Percentiles rank a stretch among this genome's conserved stretches.
phyloP scores from a whole-genome alignment of 2,888 invertebrate species.

The Microdon myrmicae region DNA sequence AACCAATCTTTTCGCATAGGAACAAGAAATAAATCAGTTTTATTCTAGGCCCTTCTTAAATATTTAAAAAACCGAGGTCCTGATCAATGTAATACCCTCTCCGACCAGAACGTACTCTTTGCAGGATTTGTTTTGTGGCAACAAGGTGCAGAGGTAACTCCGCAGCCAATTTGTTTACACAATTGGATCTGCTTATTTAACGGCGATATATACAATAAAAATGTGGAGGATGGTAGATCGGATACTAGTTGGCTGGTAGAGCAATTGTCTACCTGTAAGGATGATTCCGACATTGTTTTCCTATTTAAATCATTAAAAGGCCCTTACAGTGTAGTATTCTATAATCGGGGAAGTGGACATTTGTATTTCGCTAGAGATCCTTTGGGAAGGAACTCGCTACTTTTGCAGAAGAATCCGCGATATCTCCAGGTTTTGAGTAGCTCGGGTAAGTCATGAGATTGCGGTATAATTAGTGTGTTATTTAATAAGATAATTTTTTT shows the following conservation, averaged over 20 bases:
- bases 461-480: neutral
- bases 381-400: slow-evolving; percentile 85
- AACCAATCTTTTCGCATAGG: too few relatives aligned
- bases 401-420: slow-evolving; percentile 68
- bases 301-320: slow-evolving; percentile 75
- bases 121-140: slow-evolving; percentile 81
- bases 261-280: slow-evolving; percentile 58
- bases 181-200: slow-evolving; percentile 83
- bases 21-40: neutral
- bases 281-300: slow-evolving; percentile 57
- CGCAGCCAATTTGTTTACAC: slow-evolving; percentile 76
- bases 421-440: slow-evolving; percentile 69
- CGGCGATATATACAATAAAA: slow-evolving; percentile 83
- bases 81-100: slow-evolving; percentile 1
- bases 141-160: slow-evolving; percentile 74
- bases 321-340: slow-evolving; percentile 86
- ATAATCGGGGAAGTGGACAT: slow-evolving; percentile 69
- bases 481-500: slow-evolving; percentile 4
- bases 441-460: slow-evolving; percentile 63
- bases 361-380: slow-evolving; percentile 87
- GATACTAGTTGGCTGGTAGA: slow-evolving; percentile 71
- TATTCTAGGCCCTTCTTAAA: slow-evolving; percentile 7
- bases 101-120: slow-evolving; percentile 53
- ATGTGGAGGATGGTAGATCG: slow-evolving; percentile 63
- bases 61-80: slow-evolving; percentile 32